Conservation (phyloP, 2,113 vertebrate genomes). For the Ivindomyrus marchei region DNA sequence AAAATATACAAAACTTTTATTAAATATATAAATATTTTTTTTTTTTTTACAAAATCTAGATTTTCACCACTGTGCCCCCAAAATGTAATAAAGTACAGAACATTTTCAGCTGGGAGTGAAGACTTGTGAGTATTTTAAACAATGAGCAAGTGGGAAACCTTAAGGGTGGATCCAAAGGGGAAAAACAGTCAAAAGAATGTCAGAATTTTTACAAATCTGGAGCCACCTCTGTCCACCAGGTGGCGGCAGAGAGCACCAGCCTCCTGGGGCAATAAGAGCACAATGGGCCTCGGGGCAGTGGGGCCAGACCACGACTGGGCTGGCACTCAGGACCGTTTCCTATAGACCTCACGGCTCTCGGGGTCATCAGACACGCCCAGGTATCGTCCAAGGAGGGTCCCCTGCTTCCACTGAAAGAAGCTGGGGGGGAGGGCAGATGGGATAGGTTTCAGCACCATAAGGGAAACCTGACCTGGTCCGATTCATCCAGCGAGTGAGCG, state of each 20-base stretch:
- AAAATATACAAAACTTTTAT: not conserved
- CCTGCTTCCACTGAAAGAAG: conserved; percentile 39
- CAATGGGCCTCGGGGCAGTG: not conserved
- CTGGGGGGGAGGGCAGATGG: conserved; percentile 24
- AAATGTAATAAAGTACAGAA: not conserved
- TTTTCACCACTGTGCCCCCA: not conserved
- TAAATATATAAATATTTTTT: not conserved
- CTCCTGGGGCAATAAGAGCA: not conserved
- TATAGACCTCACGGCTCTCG: conserved; percentile 17
- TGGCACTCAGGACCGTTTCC: conserved; percentile 21
- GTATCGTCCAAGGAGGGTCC: conserved; percentile 33
- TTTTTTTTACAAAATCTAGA: not conserved
- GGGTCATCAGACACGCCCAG: conserved; percentile 33
- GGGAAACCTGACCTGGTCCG: not conserved
- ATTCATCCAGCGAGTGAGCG: not conserved
- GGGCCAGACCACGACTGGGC: not conserved
- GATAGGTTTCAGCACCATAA: not conserved
- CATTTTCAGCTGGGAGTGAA: not conserved
- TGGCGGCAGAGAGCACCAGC: not conserved
- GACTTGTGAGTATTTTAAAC: not conserved
- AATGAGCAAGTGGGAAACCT: not conserved
- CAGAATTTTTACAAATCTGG: not conserved
- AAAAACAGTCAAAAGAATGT: not conserved
- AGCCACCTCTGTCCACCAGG: not conserved
- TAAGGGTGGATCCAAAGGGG: not conserved